Conservation (phyloP, 1,140 invertebrate species). For the Saccostrea cuccullata region DNA sequence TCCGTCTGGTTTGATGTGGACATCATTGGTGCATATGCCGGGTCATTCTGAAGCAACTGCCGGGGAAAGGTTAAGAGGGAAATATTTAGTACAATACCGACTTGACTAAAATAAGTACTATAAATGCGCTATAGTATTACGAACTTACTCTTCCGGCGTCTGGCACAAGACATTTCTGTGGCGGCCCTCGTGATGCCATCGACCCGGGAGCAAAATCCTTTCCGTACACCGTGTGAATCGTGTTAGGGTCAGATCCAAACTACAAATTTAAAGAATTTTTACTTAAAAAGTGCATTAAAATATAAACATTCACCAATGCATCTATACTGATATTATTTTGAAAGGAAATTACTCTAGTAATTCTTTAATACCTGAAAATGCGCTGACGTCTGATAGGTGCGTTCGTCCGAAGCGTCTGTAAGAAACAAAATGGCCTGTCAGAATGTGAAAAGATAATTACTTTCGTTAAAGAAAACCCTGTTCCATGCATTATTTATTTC, state of each 20-base stretch:
- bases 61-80: neutral
- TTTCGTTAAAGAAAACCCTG: neutral
- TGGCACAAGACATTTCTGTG: constrained; percentile 55
- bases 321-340: neutral
- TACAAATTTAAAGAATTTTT: constrained; percentile 46
- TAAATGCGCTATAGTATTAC: no score
- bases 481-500: constrained; percentile 5
- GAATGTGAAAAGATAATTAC: constrained; percentile 12
- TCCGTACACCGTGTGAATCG: constrained; percentile 63
- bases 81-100: neutral
- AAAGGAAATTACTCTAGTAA: neutral
- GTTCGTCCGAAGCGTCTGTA: constrained; percentile 65
- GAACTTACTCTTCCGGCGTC: constrained; percentile 65
- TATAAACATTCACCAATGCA: neutral
- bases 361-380: constrained; percentile 64
- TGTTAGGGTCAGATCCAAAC: constrained; percentile 64
- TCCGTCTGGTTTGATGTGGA: constrained; percentile 49
- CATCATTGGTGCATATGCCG: constrained; percentile 33
- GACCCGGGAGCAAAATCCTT: constrained; percentile 66
- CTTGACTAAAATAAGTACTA: neutral
- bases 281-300: neutral
- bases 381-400: constrained; percentile 60
- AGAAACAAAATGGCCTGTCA: constrained; percentile 31
- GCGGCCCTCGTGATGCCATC: constrained; percentile 57
- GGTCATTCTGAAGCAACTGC: constrained; percentile 52